phyloP scores from a whole-genome alignment of 2,888 invertebrate genomes.

The Orgyia antiqua region DNA sequence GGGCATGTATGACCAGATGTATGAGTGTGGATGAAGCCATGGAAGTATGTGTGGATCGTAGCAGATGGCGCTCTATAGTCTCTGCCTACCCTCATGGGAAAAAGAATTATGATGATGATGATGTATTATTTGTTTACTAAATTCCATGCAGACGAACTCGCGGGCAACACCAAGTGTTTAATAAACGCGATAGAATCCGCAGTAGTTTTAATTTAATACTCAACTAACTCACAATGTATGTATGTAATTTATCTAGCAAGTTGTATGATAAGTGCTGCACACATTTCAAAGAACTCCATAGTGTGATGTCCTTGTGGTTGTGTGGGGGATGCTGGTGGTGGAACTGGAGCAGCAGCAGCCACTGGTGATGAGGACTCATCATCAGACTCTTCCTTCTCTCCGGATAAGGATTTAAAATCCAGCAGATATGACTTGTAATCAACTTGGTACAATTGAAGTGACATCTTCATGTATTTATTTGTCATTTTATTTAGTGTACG shows the following conservation, averaged over 20 bases:
- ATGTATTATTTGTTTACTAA: too few relatives aligned
- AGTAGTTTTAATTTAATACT: too few relatives aligned
- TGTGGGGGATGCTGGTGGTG: constrained; percentile 35
- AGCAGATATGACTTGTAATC: constrained; percentile 98
- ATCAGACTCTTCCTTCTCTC: constrained; percentile 81
- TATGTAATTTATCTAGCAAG: constrained; percentile 97
- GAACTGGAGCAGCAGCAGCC: constrained; percentile 34
- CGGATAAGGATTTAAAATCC: constrained; percentile 97
- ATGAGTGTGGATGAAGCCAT: too few relatives aligned
- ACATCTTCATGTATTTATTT: constrained; percentile 96
- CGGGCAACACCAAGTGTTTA: too few relatives aligned
- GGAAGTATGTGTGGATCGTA: too few relatives aligned
- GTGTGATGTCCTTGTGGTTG: constrained; percentile 90
- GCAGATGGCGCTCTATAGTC: too few relatives aligned
- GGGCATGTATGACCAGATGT: too few relatives aligned
- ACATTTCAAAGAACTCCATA: constrained; percentile 99
- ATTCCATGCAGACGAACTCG: too few relatives aligned
- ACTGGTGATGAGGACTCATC: constrained; percentile 44
- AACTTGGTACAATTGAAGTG: constrained; percentile 98
- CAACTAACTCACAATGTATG: too few relatives aligned
- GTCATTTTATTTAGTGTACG: constrained; percentile 92
- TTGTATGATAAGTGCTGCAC: constrained; percentile 98
- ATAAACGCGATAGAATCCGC: too few relatives aligned
- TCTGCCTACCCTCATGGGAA: too few relatives aligned
- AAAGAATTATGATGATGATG: too few relatives aligned